Base-by-base conservation (phyloP, 2,888 invertebrate species). In the Cataglyphis cursor region DNA sequence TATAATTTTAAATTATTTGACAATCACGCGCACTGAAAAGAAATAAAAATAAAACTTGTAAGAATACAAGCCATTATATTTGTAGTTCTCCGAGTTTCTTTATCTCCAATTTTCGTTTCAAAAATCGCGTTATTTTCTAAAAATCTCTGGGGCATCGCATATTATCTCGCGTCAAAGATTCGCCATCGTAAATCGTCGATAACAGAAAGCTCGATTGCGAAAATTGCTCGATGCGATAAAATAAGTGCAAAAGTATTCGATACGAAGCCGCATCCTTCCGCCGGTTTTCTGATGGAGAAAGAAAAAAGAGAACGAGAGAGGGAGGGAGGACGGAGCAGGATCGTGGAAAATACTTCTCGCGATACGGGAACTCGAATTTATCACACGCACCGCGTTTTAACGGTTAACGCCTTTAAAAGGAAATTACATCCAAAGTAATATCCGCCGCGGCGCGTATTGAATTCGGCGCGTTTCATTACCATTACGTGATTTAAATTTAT, bases 351-450 rank as follows among this genome's bases (percentile, higher is more conserved):
- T 80, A 80, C 72, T 59, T 70, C 59, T 44, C 59, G 35, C 59
- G 78, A 80, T 72, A 80, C 59, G 59, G 35, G 59, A 80, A 80
- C 59, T 72, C 72, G 72, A 80, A 80, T 72, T 80, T 80, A 80
- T 70, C 72, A 80, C 35, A 59, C 72, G 78, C 72, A 59, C 35
- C 54, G 54, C 78, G 78, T 80, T 80, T 80, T 80, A 80, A 80
- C 78, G 61, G 70, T 72, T 80, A 72, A 59, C 78, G 78, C 59
- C 78, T 80, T 80, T 80, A 80, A 80, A 80, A 80, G 78, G 78
- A 80, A 80, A 80, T 80, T 80, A 80, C 78, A 80, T 80, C 72
- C 72, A 70, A 72, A 80, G 78, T 80, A 80, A 80, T 80, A 80
- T 80, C 78, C 78, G 78, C 72, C 44, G 59, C 72, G 78, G 21